Evolutionary conservation across 2,888 invertebrate species (phyloP).

Genomic region (Drosophila tanythrix): DNA sequence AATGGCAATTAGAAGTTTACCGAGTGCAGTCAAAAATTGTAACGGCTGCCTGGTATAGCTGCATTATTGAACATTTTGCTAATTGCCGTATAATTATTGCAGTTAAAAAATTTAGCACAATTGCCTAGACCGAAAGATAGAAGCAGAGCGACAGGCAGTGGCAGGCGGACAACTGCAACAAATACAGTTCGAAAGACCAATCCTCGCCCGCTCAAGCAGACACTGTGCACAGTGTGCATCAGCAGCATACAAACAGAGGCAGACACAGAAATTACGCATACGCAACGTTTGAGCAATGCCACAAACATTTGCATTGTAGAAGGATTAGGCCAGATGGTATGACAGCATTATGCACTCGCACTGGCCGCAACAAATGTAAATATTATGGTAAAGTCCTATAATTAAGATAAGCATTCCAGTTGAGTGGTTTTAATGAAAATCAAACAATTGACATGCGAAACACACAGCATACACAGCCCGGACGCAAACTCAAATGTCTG

Average conservation of each 20-base stretch:
- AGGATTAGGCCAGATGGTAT: conserved; percentile 27
- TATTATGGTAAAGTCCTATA: conserved; percentile 75
- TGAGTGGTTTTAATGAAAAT: conserved; percentile 73
- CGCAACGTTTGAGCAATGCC: conserved; percentile 41
- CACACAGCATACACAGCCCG: conserved; percentile 7
- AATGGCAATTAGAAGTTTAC: conserved; percentile 80
- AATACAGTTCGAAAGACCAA: conserved; percentile 5
- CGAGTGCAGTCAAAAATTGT: conserved; percentile 78
- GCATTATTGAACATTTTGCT: conserved; percentile 79
- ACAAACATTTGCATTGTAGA: conserved; percentile 54
- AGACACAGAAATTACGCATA: conserved; percentile 40
- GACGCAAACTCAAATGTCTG: conserved; percentile 13
- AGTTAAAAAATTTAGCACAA: conserved; percentile 73
- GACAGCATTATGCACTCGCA: conserved; percentile 46
- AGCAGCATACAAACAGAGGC: not conserved
- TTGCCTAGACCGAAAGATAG: conserved; percentile 8
- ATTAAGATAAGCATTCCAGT: conserved; percentile 72
- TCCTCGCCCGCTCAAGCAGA: conserved; percentile 28
- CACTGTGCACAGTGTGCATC: conserved; percentile 13
- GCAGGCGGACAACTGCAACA: conserved; percentile 7
- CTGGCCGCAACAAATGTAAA: conserved; percentile 62
- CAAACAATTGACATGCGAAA: conserved; percentile 57
- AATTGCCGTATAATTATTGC: conserved; percentile 80
- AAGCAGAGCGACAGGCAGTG: not conserved
- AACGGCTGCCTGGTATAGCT: conserved; percentile 73